phyloP scores from a whole-genome alignment of 2,888 invertebrate genomes.

The Atrina japonica region DNA sequence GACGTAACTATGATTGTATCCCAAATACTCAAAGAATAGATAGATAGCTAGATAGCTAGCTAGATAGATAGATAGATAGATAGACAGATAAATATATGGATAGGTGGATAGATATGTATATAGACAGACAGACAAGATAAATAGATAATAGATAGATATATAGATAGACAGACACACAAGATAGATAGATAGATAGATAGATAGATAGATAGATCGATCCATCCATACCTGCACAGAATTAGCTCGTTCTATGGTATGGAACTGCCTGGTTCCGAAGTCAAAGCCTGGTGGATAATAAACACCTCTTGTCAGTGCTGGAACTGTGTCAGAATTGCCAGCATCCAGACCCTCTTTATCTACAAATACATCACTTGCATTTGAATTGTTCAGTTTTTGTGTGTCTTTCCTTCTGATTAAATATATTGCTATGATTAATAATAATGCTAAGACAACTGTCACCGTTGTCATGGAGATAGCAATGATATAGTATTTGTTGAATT shows the following conservation, averaged over 20 bases:
- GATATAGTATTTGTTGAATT: constrained; percentile 30
- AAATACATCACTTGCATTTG: constrained; percentile 15
- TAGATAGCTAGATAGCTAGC: too few species aligned
- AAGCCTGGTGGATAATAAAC: constrained; percentile 39
- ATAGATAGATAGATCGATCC: too few species aligned
- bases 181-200: too few species aligned
- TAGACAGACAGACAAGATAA: too few species aligned
- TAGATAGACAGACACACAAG: too few species aligned
- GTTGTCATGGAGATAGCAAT: constrained; percentile 37
- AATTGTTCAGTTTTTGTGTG: constrained; percentile 1
- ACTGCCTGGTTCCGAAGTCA: constrained; percentile 14
- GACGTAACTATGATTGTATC: too few species aligned
- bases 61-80: too few species aligned
- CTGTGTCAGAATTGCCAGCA: constrained; percentile 24
- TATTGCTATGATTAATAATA: constrained; percentile 35
- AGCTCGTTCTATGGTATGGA: constrained; percentile 35
- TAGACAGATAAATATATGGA: too few species aligned
- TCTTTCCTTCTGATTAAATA: constrained; percentile 32
- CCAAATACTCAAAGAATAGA: too few species aligned
- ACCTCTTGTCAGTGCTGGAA: constrained; percentile 6
- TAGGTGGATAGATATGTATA: too few species aligned
- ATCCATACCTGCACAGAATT: constrained; percentile 39
- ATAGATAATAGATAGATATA: too few species aligned
- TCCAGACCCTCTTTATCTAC: constrained; percentile 27
- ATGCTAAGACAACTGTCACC: constrained; percentile 36